Evolutionary conservation across 2,113 vertebrate genomes (phyloP).

Genomic region (Eira barbara): DNA sequence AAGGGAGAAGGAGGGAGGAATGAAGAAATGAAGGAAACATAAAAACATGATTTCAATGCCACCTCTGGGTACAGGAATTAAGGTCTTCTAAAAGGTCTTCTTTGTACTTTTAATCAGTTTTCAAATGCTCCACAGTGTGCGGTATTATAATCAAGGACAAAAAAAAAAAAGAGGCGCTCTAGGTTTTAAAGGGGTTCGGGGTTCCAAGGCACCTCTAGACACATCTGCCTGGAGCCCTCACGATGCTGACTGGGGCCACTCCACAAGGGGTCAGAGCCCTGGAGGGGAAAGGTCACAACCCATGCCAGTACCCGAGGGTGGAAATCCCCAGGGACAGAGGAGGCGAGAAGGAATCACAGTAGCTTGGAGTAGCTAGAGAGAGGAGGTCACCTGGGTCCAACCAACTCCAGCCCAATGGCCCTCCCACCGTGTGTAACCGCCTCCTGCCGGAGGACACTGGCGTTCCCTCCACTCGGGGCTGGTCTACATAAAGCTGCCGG

Average conservation of each 20-base stretch:
- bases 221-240: neutral
- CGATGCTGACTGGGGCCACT: neutral
- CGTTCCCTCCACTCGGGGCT: neutral
- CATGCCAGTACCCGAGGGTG: neutral
- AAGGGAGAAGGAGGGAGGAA: neutral
- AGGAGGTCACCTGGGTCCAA: neutral
- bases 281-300: neutral
- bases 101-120: neutral
- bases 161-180: neutral
- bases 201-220: neutral
- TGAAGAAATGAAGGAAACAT: neutral
- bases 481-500: neutral
- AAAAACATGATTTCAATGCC: neutral
- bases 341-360: neutral
- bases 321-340: fast-evolving
- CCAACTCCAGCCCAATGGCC: neutral
- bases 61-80: neutral
- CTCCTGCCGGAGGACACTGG: fast-evolving
- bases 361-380: neutral
- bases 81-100: neutral
- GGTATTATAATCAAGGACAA: neutral
- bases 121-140: too few species aligned
- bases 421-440: fast-evolving
- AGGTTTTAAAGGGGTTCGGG: neutral
- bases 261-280: neutral